Evolutionary conservation across 2,113 vertebrate genomes (phyloP), one percentile per base, ranked within the genome.

Genomic region (human (Homo sapiens)): DNA sequence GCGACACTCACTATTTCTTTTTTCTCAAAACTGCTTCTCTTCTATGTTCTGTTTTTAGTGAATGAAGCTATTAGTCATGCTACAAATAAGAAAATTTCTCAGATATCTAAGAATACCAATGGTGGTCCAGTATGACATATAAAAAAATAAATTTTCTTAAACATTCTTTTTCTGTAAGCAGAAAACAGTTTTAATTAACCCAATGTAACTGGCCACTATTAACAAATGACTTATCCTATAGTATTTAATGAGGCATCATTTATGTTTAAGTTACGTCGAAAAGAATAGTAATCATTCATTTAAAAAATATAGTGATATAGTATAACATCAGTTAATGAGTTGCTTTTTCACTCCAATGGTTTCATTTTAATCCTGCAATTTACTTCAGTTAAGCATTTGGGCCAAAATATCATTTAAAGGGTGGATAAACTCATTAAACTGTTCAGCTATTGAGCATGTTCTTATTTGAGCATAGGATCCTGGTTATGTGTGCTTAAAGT

Each of bases 301-400:
- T 95, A 90, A 97, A 97, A 93, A 78, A 92, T 94, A 89, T 93
- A 96, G 90, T 94, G 66, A 84, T 82, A 93, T 92, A 89, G 59
- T 81, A 59, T 72, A 97, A 83, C 52, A 96, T 90, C 78, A 86
- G 70, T 93, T 97, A 97, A 95, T 96, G 90, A 93, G 76, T 82
- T 90, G 30, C 25, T 66, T 97, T 93, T 94, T 97, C 72, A 95
- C 95, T 97, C 27, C 22, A 89, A 73, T 40, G 59, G 82, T 96
- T 98, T 97, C 48, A 95, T 93, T 98, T 89, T 35, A 95, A 73
- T 83, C 40, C 81, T 30, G 78, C 45, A 93, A 94, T 96, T 94
- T 97, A 88, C 59, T 76, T 97, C 97, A 95, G 96, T 97, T 95
- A 97, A 97, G 48, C 66, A 82, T 93, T 98, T 95, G 93, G 86